Base-by-base conservation (phyloP, 2,888 invertebrate species). In the Dorcus hopei region DNA sequence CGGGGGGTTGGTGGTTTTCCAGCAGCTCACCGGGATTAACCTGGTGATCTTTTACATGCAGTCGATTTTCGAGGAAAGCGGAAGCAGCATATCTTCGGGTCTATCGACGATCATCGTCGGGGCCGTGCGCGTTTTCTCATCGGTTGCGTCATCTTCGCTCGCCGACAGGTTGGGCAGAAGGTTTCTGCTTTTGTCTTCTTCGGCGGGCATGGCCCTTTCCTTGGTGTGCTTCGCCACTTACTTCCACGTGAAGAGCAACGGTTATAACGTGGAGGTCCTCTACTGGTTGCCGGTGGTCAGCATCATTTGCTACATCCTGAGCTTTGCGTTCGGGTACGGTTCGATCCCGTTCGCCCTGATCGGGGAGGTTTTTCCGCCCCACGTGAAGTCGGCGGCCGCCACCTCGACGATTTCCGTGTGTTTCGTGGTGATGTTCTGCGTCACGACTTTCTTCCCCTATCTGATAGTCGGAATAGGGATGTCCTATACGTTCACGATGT, bases 261-360 rank as follows among this genome's bases (percentile, higher is more conserved):
- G 91, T 0, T 75, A 79, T 0, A 76, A 82, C 4, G 77, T 81
- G 0, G 71, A 74, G 0, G 74, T 69, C 9, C 80, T 90, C 16
- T 87, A 90, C 0, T 90, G 88, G 85, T 73, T 92, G 42, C 91
- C 91, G 0, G 82, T 92, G 5, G 74, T 85, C 7, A 85, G 89
- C 0, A 77, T 91, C 42, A 82, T 91, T 1, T 67, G 87, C 14
- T 92, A 87, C 79, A 89, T 90, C 61, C 78, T 87, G 52, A 84
- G 87, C 0, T 91, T 91, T 78, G 87, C 89, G 75, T 80, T 87
- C 68, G 91, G 86, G 0, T 84, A 87, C 52, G 91, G 93, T 7
- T 87, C 90, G 0, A 75, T 92, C 26, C 88, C 90, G 0, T 91
- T 91, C 90, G 87, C 89, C 0, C 85, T 92, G 38, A 85, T 91